phyloP scores from a whole-genome alignment of 1,140 invertebrate genomes.

The Drosophila burlai region DNA sequence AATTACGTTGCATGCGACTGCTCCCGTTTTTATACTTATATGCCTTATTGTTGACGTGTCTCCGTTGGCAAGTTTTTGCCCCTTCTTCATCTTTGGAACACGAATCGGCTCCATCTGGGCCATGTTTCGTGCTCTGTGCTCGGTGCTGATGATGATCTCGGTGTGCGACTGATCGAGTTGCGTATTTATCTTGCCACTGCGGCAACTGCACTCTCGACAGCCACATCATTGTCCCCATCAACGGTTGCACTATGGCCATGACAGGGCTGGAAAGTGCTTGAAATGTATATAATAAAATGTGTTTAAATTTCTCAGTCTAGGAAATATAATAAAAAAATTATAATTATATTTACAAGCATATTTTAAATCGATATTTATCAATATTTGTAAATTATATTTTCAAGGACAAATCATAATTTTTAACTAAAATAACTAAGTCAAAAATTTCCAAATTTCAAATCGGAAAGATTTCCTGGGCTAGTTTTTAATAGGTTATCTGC shows the following conservation, averaged over 20 bases:
- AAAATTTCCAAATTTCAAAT: no score
- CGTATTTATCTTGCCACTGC: conserved; percentile 72
- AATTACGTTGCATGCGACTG: conserved; percentile 78
- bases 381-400: no score
- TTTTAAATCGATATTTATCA: no score
- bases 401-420: no score
- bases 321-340: no score
- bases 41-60: conserved; percentile 75
- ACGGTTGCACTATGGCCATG: conserved; percentile 16
- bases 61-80: conserved; percentile 46
- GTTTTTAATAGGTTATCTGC: no score
- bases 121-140: conserved; percentile 60
- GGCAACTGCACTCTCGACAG: conserved; percentile 68
- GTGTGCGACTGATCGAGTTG: conserved; percentile 66
- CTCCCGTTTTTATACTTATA: conserved; percentile 72
- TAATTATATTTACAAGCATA: no score
- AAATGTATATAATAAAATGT: background rate
- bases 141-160: conserved; percentile 54
- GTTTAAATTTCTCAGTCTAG: no score
- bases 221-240: conserved; percentile 45
- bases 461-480: no score
- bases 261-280: background rate
- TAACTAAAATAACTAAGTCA: no score
- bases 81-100: conserved; percentile 7
- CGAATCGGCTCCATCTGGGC: conserved; percentile 35